Evolutionary conservation across 2,797 vertebrate species (phyloP).

Genomic region (Basileuterus tristriatus): DNA sequence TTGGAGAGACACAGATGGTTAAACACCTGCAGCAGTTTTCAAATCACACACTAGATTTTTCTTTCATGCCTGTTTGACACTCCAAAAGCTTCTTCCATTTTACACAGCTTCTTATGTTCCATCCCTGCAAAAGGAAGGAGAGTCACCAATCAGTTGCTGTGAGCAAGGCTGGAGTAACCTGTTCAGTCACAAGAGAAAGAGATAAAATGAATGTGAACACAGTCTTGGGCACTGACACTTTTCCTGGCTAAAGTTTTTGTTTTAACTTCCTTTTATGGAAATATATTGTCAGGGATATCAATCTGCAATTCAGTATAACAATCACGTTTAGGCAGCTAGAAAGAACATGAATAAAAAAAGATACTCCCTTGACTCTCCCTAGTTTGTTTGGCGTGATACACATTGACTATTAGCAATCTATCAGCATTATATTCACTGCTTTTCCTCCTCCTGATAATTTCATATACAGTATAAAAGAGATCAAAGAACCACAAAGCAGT

Average conservation of each 20-base stretch:
- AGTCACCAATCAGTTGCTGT: not conserved
- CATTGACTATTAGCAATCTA: not conserved
- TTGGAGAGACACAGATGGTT: not conserved
- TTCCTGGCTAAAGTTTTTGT: not conserved
- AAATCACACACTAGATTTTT: not conserved
- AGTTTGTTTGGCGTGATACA: not conserved
- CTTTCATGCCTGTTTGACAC: not conserved
- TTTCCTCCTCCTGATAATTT: not conserved
- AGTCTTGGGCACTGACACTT: not conserved
- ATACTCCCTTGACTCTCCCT: not conserved
- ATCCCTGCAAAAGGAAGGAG: not conserved
- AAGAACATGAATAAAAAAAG: not conserved
- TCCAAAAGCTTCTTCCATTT: not conserved
- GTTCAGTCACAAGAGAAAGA: not conserved
- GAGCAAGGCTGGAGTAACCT: not conserved
- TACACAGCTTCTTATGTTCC: not conserved
- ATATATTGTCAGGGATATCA: not conserved
- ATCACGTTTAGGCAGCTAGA: not conserved
- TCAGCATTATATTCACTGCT: not conserved
- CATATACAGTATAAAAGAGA: not conserved
- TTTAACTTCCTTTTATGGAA: not conserved
- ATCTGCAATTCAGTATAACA: not conserved
- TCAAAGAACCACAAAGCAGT: not conserved
- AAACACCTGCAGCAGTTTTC: conserved; percentile 7
- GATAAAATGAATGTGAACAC: not conserved